Conservation (phyloP, 92 coral and sea anemone genomes). For the Epizoanthus illoricatus region DNA sequence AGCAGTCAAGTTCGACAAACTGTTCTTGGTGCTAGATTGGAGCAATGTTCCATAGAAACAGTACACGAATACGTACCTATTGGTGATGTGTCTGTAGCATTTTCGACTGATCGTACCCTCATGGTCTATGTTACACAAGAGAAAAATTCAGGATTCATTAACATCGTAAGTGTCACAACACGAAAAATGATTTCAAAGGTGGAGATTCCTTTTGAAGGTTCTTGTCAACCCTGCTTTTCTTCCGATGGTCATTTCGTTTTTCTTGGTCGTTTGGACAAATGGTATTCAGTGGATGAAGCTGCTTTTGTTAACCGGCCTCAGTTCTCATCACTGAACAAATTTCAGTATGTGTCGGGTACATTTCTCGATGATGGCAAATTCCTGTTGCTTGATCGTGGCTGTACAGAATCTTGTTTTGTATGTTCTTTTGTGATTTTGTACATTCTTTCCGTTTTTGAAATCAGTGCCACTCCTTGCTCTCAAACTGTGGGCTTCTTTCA, state of each 20-base stretch:
- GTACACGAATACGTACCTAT: too few species aligned
- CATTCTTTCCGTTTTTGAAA: not conserved
- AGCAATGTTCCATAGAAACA: too few species aligned
- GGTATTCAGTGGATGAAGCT: conserved; percentile 34
- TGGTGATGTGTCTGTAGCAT: too few species aligned
- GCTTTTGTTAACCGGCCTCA: conserved; percentile 23
- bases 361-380: not conserved
- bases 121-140: too few species aligned
- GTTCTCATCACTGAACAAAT: conserved; percentile 9
- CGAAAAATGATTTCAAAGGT: too few species aligned
- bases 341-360: not conserved
- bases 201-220: too few species aligned
- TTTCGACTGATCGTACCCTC: too few species aligned
- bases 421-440: not conserved
- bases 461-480: not conserved
- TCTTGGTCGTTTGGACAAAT: conserved; percentile 44
- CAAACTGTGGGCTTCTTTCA: not conserved
- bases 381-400: not conserved
- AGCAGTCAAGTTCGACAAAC: not conserved
- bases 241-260: conserved; percentile 38
- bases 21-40: not conserved
- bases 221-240: conserved; percentile 15
- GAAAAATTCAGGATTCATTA: too few species aligned
- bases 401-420: not conserved
- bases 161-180: too few species aligned